Evolutionary conservation across 1,140 invertebrate species (phyloP).

Genomic region (Polyergus mexicanus): DNA sequence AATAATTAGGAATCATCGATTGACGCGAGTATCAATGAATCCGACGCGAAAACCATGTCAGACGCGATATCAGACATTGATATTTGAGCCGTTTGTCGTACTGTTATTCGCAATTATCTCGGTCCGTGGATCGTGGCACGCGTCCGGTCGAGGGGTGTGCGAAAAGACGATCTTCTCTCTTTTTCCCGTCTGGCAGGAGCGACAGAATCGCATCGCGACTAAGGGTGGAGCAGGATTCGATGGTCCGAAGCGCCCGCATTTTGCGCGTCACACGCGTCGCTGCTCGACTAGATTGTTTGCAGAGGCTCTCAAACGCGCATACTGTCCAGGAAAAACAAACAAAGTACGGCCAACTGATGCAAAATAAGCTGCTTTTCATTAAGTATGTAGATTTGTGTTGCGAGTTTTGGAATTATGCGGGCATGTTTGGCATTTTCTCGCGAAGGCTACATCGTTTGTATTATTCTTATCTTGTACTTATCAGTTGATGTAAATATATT

Average conservation of each 20-base stretch:
- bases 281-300: slow-evolving; percentile 87
- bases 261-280: slow-evolving; percentile 87
- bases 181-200: slow-evolving; percentile 29
- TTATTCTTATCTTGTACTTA: neutral
- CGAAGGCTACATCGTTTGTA: neutral
- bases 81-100: slow-evolving; percentile 84
- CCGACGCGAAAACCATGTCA: slow-evolving; percentile 50
- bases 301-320: slow-evolving; percentile 85
- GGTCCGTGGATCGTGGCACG: slow-evolving; percentile 83
- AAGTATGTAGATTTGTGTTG: slow-evolving; percentile 27
- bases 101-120: slow-evolving; percentile 86
- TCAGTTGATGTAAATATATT: neutral
- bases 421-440: neutral
- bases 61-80: slow-evolving; percentile 75
- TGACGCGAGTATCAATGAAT: slow-evolving; percentile 20
- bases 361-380: slow-evolving; percentile 52
- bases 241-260: slow-evolving; percentile 85
- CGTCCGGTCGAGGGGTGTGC: slow-evolving; percentile 79
- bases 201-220: slow-evolving; percentile 47
- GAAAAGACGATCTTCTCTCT: slow-evolving; percentile 59
- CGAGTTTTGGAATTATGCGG: neutral
- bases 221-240: slow-evolving; percentile 79
- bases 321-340: slow-evolving; percentile 67
- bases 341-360: slow-evolving; percentile 21
- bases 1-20: neutral